These are phyloP conservation scores for Botia kubotai DNA, from an alignment of 2,797 vertebrate species.

Conservation along the genomic window DNA sequence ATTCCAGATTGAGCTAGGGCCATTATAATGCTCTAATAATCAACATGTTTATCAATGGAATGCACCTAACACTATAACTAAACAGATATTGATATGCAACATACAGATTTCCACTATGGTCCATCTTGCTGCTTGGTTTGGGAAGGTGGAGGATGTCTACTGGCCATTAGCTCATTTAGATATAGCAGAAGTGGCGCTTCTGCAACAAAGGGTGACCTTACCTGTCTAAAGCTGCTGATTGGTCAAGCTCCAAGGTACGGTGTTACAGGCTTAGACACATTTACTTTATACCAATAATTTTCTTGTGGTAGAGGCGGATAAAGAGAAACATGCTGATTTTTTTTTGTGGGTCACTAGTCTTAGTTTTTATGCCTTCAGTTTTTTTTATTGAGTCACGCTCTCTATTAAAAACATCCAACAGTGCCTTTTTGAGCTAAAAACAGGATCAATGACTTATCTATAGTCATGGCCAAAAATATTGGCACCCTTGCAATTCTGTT, in stretches of 20 bases:
- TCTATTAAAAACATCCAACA: not conserved
- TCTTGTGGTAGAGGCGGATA: slow-evolving; percentile 26
- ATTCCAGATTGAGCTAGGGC: no score
- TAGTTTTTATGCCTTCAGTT: not conserved
- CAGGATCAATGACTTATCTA: no score
- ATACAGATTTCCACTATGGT: slow-evolving; percentile 67
- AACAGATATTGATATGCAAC: no score
- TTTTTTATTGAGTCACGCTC: not conserved
- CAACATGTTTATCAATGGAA: no score
- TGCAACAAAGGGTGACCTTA: slow-evolving; percentile 82
- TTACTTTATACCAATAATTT: slow-evolving; percentile 8
- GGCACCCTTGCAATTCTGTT: no score
- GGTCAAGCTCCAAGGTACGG: slow-evolving; percentile 75
- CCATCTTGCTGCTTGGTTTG: slow-evolving; percentile 85
- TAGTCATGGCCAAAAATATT: not conserved
- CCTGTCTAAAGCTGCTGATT: slow-evolving; percentile 81
- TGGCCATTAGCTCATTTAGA: slow-evolving; percentile 82
- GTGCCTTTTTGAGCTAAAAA: no score
- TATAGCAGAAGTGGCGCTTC: slow-evolving; percentile 72
- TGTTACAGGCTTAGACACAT: not conserved
- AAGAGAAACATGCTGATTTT: slow-evolving; percentile 5
- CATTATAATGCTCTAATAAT: no score
- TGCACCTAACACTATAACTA: not conserved
- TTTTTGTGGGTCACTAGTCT: slow-evolving; percentile 17
- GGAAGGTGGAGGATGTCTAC: slow-evolving; percentile 72